A percentile compares a stretch with the other conserved stretches of the same genome.
Evolutionary conservation across 2,113 vertebrate species (phyloP).

Genomic region (Rhynchomys soricoides): DNA sequence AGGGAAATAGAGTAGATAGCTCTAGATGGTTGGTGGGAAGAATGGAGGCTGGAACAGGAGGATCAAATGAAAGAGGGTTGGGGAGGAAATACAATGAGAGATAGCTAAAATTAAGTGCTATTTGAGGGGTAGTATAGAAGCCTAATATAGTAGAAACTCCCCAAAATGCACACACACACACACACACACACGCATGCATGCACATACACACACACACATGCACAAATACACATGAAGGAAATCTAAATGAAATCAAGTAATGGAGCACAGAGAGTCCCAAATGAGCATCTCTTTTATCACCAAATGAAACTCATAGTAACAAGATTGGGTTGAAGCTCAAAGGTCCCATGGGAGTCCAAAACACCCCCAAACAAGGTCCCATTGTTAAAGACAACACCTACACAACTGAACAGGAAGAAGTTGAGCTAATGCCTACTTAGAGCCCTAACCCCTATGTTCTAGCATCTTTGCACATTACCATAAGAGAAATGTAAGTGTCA

Average conservation of each 20-base stretch:
- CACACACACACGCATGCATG: too few relatives aligned
- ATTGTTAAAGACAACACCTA: background rate
- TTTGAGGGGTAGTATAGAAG: background rate
- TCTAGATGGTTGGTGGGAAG: background rate
- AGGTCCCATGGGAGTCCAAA: background rate
- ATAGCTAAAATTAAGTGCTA: background rate
- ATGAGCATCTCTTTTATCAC: background rate
- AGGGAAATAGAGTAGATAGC: background rate
- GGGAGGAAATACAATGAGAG: background rate
- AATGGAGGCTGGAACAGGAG: background rate
- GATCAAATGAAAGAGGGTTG: background rate
- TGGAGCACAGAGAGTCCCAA: background rate
- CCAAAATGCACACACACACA: too few relatives aligned
- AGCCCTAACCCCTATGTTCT: background rate
- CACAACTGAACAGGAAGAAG: background rate
- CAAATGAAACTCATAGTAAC: background rate
- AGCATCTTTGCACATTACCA: background rate
- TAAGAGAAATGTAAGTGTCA: too few relatives aligned
- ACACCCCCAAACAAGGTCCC: background rate
- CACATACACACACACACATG: too few relatives aligned
- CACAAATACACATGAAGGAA: too few relatives aligned
- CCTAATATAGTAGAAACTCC: background rate
- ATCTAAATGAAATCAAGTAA: background rate
- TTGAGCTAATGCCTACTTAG: background rate
- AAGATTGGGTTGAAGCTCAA: background rate